These are phyloP conservation scores for Ptychodera flava DNA, from an alignment of 35 echinoderm and acorn worm genomes.

Conservation along the genomic window DNA sequence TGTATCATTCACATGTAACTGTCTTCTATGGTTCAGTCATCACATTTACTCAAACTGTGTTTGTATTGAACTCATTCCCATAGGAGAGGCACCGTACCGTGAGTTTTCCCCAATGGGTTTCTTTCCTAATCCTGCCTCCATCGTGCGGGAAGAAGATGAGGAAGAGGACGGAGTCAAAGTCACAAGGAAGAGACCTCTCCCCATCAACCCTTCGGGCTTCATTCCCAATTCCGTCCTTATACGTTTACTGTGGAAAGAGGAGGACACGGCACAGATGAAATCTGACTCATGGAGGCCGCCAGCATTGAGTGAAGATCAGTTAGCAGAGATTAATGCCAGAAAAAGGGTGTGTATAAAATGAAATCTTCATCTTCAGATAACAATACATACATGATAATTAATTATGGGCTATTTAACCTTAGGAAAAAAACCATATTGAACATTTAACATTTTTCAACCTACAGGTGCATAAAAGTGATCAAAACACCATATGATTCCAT, in stretches of 20 bases:
- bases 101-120: background rate
- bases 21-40: too few relatives aligned
- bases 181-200: slow-evolving; percentile 20
- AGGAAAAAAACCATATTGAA: too few relatives aligned
- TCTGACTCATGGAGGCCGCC: slow-evolving; percentile 69
- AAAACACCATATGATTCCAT: too few relatives aligned
- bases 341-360: slow-evolving; percentile 31
- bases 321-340: slow-evolving; percentile 62
- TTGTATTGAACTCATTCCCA: too few relatives aligned
- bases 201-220: slow-evolving; percentile 85
- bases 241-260: slow-evolving; percentile 74
- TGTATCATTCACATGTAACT: too few relatives aligned
- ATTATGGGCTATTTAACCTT: too few relatives aligned
- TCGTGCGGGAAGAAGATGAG: slow-evolving; percentile 5
- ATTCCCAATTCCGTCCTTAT: slow-evolving; percentile 95
- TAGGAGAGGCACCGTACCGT: background rate
- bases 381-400: too few relatives aligned
- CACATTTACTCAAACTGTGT: too few relatives aligned
- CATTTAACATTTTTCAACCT: too few relatives aligned
- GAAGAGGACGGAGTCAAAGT: background rate
- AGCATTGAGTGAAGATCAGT: slow-evolving; percentile 65
- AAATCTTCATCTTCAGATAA: background rate
- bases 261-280: slow-evolving; percentile 52
- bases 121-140: background rate
- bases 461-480: too few relatives aligned